These are phyloP conservation scores for Halyomorpha halys DNA, from an alignment of 1,140 invertebrate genomes.

Conservation along the genomic window DNA sequence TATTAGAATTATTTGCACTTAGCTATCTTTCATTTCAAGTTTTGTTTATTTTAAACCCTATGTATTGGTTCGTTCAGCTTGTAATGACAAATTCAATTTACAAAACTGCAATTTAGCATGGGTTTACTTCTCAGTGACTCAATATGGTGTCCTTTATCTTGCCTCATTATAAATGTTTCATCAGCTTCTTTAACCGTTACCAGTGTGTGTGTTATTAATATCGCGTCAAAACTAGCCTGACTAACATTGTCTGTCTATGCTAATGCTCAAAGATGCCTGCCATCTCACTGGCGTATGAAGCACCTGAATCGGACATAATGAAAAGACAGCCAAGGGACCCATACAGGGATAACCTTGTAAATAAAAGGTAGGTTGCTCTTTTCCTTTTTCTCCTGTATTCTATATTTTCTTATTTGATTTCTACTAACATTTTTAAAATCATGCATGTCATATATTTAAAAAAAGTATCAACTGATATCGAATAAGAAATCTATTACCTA, in stretches of 20 bases:
- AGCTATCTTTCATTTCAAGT: background rate
- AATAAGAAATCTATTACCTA: no score
- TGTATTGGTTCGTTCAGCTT: background rate
- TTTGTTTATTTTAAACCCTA: background rate
- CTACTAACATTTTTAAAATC: background rate
- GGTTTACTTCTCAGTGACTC: slow-evolving; percentile 1
- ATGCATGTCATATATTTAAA: background rate
- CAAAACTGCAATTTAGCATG: background rate
- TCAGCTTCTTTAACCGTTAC: slow-evolving; percentile 9
- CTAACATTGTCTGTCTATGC: slow-evolving; percentile 29
- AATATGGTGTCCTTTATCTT: background rate
- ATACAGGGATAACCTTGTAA: slow-evolving; percentile 88
- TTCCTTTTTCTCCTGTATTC: background rate
- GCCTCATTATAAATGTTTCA: slow-evolving; percentile 2
- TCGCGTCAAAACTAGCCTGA: slow-evolving; percentile 11
- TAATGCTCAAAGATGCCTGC: slow-evolving; percentile 64
- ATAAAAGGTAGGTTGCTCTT: slow-evolving; percentile 60
- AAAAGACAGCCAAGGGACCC: slow-evolving; percentile 89
- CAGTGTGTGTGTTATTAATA: slow-evolving; percentile 3
- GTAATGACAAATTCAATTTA: background rate
- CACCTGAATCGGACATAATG: slow-evolving; percentile 94
- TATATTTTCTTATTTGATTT: background rate
- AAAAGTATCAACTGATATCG: no score
- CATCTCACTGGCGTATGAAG: slow-evolving; percentile 93
- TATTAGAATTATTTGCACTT: background rate